Base-by-base conservation (phyloP, 2,888 invertebrate genomes). In the Gymnoscelis rufifasciata region DNA sequence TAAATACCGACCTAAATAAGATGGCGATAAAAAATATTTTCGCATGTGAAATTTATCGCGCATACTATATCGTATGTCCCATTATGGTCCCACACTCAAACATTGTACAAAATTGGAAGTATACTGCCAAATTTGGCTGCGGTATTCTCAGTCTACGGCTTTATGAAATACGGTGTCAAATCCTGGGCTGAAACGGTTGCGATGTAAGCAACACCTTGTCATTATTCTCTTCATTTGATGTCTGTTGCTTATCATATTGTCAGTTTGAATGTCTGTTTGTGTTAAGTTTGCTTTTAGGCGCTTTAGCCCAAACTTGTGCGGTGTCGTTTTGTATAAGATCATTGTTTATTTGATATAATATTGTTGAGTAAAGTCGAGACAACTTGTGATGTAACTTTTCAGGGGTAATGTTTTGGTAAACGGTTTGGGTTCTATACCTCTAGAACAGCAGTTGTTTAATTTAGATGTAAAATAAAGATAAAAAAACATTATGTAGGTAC, bases 1-100 rank as follows among this genome's bases (percentile, higher is more conserved):
- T 64, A 62, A 64, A 67, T 62, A 57, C 53, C 60, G 66, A 64
- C 71, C 74, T 54, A 64, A 68, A 72, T 68, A 59, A 62, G 59
- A 51, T 42, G 35, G 43, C 31, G 42, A 47, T 51, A 53, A 65
- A 66, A 68, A 66, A 62, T 59, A 56, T 52, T 60, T 47, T 36
- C 29, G 49, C 51, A 69, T 72, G 63, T 55, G 57, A 68, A 69
- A 69, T 65, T 64, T 56, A 56, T 59, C 58, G 62, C 60, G 60
- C 64, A 59, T 59, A 47, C 51, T 57, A 57, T 63, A 68, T 68
- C 69, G 66, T 72, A 41, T 47, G 45, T 39, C 50, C 47, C 42
- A 50, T 57, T 51, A 47, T 59, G 35, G 67, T 70, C 68, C 59
- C 67, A 72, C 65, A 66, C 58, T 63, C 58, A 56, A 56, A 66